Conservation (phyloP, 2,888 invertebrate genomes). For the Gymnoscelis rufifasciata region DNA sequence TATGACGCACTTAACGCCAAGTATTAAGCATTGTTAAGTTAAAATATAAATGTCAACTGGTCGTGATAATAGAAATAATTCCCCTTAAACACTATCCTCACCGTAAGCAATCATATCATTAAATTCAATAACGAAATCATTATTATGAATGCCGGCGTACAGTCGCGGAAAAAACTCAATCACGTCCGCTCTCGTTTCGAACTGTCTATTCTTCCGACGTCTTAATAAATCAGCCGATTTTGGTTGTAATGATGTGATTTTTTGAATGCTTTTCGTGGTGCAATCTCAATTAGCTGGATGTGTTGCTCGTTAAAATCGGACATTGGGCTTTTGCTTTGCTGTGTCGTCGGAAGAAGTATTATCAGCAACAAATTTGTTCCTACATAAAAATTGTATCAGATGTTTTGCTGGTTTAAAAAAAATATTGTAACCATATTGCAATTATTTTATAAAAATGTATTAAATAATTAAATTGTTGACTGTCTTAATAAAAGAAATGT, state of each 20-base stretch:
- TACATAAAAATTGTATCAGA: no score
- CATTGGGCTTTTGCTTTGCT: slow-evolving; percentile 38
- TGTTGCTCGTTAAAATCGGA: slow-evolving; percentile 73
- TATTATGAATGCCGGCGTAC: slow-evolving; percentile 32
- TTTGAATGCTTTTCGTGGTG: slow-evolving; percentile 61
- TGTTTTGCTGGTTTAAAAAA: no score
- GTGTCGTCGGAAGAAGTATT: slow-evolving; percentile 43
- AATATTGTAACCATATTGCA: no score
- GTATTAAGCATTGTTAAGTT: no score
- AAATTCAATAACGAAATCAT: slow-evolving; percentile 19
- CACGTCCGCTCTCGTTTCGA: slow-evolving; percentile 52
- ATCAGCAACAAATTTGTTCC: background rate
- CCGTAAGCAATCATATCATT: slow-evolving; percentile 17
- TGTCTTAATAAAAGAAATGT: no score
- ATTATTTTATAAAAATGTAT: no score
- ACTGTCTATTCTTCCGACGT: slow-evolving; percentile 63
- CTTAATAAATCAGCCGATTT: slow-evolving; percentile 74
- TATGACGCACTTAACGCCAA: no score
- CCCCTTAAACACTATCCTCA: background rate
- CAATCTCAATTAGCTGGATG: slow-evolving; percentile 76
- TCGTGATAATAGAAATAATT: background rate
- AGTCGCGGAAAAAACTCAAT: slow-evolving; percentile 39
- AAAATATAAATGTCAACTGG: no score
- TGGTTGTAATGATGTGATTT: slow-evolving; percentile 70
- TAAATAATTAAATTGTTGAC: no score